These are phyloP conservation scores for Melangyna quadrimaculata DNA, from an alignment of 2,888 invertebrate species.

Conservation along the genomic window DNA sequence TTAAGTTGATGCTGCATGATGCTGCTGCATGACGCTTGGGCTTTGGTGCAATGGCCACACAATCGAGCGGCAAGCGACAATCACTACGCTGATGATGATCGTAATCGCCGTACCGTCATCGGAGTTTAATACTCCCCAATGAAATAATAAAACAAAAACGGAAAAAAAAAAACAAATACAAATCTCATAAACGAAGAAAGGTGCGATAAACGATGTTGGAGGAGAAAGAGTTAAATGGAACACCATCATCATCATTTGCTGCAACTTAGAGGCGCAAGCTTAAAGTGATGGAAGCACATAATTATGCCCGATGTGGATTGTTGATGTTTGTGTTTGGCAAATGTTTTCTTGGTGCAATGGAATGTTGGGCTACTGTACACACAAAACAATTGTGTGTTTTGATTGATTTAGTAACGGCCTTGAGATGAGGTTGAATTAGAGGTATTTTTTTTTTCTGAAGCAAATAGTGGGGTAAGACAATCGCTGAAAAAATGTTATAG, in stretches of 20 bases:
- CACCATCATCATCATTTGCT: neutral
- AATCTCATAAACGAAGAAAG: slow-evolving; percentile 43
- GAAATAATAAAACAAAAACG: neutral
- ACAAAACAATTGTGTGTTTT: neutral
- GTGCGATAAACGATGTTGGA: slow-evolving; percentile 54
- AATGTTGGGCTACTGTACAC: neutral
- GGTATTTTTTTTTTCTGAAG: slow-evolving; percentile 5
- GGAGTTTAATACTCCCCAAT: slow-evolving; percentile 65
- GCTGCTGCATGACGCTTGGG: neutral
- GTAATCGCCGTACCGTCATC: slow-evolving; percentile 43
- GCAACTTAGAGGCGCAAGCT: neutral
- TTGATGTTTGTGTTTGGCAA: slow-evolving; percentile 12
- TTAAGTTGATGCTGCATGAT: neutral
- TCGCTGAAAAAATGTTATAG: neutral
- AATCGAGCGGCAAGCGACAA: slow-evolving; percentile 49
- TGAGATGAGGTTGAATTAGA: slow-evolving; percentile 53
- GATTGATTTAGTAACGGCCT: slow-evolving; percentile 54
- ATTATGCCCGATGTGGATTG: slow-evolving; percentile 25
- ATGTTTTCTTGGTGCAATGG: slow-evolving; percentile 31
- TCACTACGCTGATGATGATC: slow-evolving; percentile 27
- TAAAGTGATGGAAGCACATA: slow-evolving; percentile 1
- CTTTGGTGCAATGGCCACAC: slow-evolving; percentile 54
- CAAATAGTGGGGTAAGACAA: neutral
- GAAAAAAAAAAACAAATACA: neutral
- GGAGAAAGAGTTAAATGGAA: slow-evolving; percentile 37